A percentile compares a stretch with the other conserved stretches of the same genome.
phyloP scores from a whole-genome alignment of 1,140 invertebrate species.

The Dendrolimus punctatus region DNA sequence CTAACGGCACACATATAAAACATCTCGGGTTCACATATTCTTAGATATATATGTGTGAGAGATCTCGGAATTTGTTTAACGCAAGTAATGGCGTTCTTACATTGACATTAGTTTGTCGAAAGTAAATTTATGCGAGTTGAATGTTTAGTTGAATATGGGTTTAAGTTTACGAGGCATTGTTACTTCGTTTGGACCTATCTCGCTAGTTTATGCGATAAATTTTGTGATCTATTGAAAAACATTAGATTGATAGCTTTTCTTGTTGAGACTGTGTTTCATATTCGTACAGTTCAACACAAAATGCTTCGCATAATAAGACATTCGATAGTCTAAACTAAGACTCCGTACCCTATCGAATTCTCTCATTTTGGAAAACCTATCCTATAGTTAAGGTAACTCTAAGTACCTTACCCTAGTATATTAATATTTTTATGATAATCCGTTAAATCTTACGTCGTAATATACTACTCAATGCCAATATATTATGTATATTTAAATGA shows the following conservation, averaged over 20 bases:
- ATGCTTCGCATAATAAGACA: no score
- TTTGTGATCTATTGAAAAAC: constrained; percentile 13
- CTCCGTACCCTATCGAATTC: no score
- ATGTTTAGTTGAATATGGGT: constrained; percentile 62
- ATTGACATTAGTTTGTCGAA: constrained; percentile 70
- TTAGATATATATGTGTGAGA: constrained; percentile 22
- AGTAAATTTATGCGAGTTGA: constrained; percentile 65
- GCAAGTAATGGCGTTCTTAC: constrained; percentile 60
- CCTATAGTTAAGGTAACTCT: no score
- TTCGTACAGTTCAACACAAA: no score
- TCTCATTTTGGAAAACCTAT: no score
- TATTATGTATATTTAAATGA: no score
- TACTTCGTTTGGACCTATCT: constrained; percentile 32
- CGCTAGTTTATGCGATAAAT: constrained; percentile 22
- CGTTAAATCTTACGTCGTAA: no score
- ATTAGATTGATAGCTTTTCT: constrained; percentile 13
- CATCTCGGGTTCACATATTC: background rate
- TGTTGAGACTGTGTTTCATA: background rate
- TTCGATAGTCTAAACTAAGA: no score
- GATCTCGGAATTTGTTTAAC: constrained; percentile 65
- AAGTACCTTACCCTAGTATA: no score
- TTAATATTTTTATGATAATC: no score
- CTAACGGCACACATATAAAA: constrained; percentile 32
- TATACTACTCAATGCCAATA: no score
- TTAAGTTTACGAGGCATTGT: constrained; percentile 61